Evolutionary conservation across 1,140 invertebrate species (phyloP).

Genomic region (Agrilus planipennis): DNA sequence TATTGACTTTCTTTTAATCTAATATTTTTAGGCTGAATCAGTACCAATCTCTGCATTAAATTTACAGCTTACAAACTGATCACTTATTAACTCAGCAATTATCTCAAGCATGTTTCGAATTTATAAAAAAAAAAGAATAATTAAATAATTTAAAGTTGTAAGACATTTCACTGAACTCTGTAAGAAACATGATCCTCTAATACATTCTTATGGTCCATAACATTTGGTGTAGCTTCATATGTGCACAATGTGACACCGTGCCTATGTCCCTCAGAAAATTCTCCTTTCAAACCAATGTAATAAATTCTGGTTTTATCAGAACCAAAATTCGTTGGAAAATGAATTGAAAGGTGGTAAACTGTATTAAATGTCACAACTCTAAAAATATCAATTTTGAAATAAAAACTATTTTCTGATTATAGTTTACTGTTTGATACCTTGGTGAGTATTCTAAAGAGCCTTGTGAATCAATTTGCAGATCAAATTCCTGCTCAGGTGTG

Average conservation of each 20-base stretch:
- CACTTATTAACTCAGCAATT: too few relatives aligned
- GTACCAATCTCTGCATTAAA: too few relatives aligned
- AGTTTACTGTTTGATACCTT: conserved; percentile 50
- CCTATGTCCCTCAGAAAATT: conserved; percentile 69
- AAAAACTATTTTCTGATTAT: not conserved
- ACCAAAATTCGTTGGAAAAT: conserved; percentile 83
- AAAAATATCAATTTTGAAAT: conserved; percentile 28
- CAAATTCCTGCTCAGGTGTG: conserved; percentile 82
- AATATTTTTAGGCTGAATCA: too few relatives aligned
- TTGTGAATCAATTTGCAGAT: conserved; percentile 63
- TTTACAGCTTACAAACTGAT: too few relatives aligned
- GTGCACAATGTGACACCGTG: conserved; percentile 84
- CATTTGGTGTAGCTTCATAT: conserved; percentile 76
- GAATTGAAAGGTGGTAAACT: conserved; percentile 74
- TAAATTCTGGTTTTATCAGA: conserved; percentile 74
- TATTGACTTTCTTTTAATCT: too few relatives aligned
- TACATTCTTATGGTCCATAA: conserved; percentile 70
- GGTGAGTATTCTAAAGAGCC: conserved; percentile 79
- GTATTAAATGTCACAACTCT: conserved; percentile 84
- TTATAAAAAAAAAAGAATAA: too few relatives aligned
- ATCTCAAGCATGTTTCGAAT: too few relatives aligned
- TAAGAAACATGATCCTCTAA: conserved; percentile 46
- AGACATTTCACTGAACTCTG: conserved; percentile 45
- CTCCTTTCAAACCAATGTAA: conserved; percentile 91
- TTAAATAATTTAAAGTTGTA: too few relatives aligned